These are phyloP conservation scores for Redunca redunca DNA, from an alignment of 2,113 vertebrate genomes.

Conservation along the genomic window DNA sequence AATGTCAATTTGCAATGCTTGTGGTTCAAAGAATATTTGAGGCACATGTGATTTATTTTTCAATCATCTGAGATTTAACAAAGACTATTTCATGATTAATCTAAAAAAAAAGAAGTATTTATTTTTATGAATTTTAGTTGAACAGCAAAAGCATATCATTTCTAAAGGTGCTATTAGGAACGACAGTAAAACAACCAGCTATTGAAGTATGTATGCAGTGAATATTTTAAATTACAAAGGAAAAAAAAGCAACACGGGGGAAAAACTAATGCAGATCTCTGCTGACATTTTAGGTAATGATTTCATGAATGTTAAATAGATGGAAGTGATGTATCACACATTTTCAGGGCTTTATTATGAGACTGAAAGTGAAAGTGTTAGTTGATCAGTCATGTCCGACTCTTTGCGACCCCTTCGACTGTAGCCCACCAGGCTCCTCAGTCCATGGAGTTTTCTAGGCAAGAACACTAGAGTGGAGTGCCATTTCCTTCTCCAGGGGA, in stretches of 20 bases:
- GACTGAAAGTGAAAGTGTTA: neutral
- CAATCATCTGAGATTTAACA: constrained; percentile 60
- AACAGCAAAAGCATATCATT: neutral
- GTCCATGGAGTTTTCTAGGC: neutral
- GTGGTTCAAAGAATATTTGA: constrained; percentile 64
- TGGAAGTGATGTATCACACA: neutral
- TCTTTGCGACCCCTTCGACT: neutral
- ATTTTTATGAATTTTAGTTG: constrained; percentile 22
- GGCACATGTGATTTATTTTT: constrained; percentile 56
- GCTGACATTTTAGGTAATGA: neutral
- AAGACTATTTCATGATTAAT: constrained; percentile 65
- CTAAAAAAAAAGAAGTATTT: constrained; percentile 52
- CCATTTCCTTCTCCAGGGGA: neutral
- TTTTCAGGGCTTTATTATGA: constrained; percentile 10
- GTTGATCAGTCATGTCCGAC: neutral
- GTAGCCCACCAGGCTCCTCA: neutral
- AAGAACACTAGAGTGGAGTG: neutral
- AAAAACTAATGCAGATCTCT: neutral
- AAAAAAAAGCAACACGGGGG: neutral
- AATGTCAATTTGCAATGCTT: constrained; percentile 56
- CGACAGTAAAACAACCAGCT: neutral
- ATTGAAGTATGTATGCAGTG: neutral
- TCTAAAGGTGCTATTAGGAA: neutral
- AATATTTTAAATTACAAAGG: constrained; percentile 28
- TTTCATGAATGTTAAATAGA: neutral